Percentiles rank a stretch among this genome's conserved stretches.
These are phyloP conservation scores for Nowickia ferox DNA, from an alignment of 2,888 invertebrate genomes.

Conservation along the genomic window DNA sequence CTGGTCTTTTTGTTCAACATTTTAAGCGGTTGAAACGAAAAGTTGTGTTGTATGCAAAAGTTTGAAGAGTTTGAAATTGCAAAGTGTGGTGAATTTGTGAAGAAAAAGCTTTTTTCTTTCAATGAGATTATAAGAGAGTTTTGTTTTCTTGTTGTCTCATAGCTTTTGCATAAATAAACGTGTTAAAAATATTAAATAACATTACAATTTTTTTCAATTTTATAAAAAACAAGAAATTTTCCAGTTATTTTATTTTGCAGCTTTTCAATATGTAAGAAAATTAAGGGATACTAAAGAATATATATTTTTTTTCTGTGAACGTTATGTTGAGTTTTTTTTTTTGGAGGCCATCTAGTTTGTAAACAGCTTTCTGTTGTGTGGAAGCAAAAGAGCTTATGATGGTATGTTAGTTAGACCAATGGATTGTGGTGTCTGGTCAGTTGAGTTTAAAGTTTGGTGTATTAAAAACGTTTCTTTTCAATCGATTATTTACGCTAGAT, in stretches of 20 bases:
- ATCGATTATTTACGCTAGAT: background rate
- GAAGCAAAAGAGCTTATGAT: constrained; percentile 37
- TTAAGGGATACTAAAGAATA: constrained; percentile 23
- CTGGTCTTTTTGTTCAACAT: background rate
- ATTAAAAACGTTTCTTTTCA: constrained; percentile 29
- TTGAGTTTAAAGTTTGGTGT: constrained; percentile 61
- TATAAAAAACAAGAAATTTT: constrained; percentile 52
- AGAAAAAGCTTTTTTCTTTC: constrained; percentile 47
- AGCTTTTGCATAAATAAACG: constrained; percentile 61
- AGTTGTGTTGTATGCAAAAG: constrained; percentile 4
- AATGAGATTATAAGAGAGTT: constrained; percentile 28
- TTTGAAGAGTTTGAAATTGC: constrained; percentile 10
- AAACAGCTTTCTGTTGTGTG: constrained; percentile 31
- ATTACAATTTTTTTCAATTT: background rate
- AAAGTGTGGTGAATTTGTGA: constrained; percentile 35
- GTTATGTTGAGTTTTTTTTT: constrained; percentile 22
- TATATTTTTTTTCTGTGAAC: background rate
- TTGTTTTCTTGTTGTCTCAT: background rate
- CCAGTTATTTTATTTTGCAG: background rate
- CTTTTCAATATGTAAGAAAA: background rate
- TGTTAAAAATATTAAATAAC: constrained; percentile 63
- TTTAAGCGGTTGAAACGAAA: background rate
- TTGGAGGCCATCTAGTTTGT: constrained; percentile 65
- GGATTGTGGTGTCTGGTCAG: constrained; percentile 34
- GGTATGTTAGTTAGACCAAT: constrained; percentile 23